phyloP scores from a whole-genome alignment of 2,888 invertebrate species.

The Megaustenia siamemsis region DNA sequence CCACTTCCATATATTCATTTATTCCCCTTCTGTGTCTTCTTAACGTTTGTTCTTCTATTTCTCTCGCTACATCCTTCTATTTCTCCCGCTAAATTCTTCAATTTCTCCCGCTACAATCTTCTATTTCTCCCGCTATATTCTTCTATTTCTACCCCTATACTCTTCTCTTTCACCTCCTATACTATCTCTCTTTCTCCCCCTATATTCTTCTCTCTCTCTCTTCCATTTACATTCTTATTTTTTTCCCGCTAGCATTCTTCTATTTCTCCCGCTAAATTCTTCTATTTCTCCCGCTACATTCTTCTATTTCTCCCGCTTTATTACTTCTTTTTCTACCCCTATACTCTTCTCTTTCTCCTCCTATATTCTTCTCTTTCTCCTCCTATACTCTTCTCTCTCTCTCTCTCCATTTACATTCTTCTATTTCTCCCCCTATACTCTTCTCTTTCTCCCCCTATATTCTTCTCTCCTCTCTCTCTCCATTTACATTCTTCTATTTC shows the following conservation, averaged over 20 bases:
- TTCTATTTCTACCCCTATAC: background rate
- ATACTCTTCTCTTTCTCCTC: background rate
- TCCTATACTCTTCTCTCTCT: background rate
- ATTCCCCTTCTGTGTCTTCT: background rate
- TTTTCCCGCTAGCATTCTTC: background rate
- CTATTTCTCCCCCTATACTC: background rate
- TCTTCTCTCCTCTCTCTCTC: background rate
- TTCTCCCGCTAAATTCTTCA: conserved; percentile 19
- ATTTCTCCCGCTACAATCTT: background rate
- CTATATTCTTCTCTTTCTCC: background rate
- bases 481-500: background rate
- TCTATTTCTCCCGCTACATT: conserved; percentile 28
- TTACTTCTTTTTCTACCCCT: background rate
- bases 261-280: background rate
- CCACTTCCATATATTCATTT: background rate
- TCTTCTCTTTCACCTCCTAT: background rate
- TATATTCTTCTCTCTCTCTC: background rate
- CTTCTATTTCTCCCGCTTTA: background rate
- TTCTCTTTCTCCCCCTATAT: background rate
- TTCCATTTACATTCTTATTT: background rate
- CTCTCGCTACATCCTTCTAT: background rate
- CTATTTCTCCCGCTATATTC: background rate
- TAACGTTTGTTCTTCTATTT: background rate
- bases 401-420: background rate
- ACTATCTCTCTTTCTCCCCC: background rate